Base-by-base conservation (phyloP, 1,140 invertebrate species). In the Drosophila ironensis region DNA sequence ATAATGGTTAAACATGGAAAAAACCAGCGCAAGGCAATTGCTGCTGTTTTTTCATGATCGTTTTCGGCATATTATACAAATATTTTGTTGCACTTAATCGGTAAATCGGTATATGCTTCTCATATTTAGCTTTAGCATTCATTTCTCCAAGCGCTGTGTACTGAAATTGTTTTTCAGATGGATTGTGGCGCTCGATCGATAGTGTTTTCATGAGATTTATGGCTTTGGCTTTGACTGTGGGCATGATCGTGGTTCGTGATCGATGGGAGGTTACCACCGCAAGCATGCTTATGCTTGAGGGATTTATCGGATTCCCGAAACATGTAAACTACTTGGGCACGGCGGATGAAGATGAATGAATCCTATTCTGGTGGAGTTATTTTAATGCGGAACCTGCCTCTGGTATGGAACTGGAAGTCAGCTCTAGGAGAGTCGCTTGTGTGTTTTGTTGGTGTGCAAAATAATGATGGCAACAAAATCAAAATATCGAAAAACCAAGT, bases 41-140 rank as follows among this genome's bases (percentile, higher is more conserved):
- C 19, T n/a, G 17, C 37, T 22, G 20, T 22, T 22, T 22, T 22
- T 22, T 2, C 5, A 3, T 22, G 20, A 3, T 22, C 5, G 20
- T 22, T 22, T 22, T 22, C 20, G 33, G 28, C 28, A 33, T 47
- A 77, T 72, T 70, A 71, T 61, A 60, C 41, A 63, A 24, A 24
- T 42, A 63, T 63, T 71, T 73, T 40, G 41, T 73, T 52, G 74
- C 71, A 86, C 80, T 84, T 86, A 84, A 24, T 74, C 63, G 57
- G 42, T 25, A 53, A 80, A 47, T 71, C 53, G 45, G 24, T 78
- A 75, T 63, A 46, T 71, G 30, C 71, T 51, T 74, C 61, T 86
- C 71, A 48, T 80, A 86, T 86, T 86, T 86, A 86, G 80, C 81
- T 86, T 80, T 86, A 86, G 80, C 80, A 86, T 86, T 86, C 78